These are phyloP conservation scores for Drosophila mojavensis DNA, from an alignment of 1,140 invertebrate species.

Conservation along the genomic window DNA sequence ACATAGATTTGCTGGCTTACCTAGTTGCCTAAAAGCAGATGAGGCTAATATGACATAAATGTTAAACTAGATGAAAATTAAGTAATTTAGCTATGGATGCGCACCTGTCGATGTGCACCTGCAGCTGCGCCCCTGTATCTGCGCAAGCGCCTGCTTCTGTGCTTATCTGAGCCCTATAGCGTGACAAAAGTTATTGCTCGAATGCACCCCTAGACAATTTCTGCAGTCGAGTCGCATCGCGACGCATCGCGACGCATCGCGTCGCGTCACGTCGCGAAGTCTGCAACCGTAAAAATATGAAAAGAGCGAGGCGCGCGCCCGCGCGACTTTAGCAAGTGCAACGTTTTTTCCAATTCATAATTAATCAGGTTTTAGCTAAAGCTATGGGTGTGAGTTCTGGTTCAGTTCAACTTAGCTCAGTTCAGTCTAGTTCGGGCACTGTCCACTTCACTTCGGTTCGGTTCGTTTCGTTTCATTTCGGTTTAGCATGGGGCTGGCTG, in stretches of 20 bases:
- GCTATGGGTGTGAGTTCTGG: not conserved
- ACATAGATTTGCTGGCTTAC: too few relatives aligned
- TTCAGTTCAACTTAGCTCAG: not conserved
- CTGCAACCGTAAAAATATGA: constrained; percentile 77
- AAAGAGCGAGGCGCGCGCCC: constrained; percentile 56
- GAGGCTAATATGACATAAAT: too few relatives aligned
- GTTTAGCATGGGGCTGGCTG: not conserved
- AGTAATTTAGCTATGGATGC: too few relatives aligned
- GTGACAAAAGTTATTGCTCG: constrained; percentile 79
- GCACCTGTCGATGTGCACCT: constrained; percentile 1
- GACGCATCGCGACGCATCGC: too few relatives aligned
- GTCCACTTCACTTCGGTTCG: not conserved
- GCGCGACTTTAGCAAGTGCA: constrained; percentile 43
- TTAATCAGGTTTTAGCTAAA: constrained; percentile 61
- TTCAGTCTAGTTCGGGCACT: not conserved
- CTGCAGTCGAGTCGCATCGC: constrained; percentile 34
- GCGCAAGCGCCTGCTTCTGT: too few relatives aligned
- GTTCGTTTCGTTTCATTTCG: too few relatives aligned
- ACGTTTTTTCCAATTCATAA: constrained; percentile 63
- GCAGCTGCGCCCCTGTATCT: constrained; percentile 43
- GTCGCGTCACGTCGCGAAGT: constrained; percentile 39
- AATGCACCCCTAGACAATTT: constrained; percentile 61
- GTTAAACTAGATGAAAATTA: too few relatives aligned
- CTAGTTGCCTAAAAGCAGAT: too few relatives aligned
- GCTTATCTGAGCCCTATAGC: constrained; percentile 50